Evolutionary conservation across 92 coral and sea anemone genomes (phyloP), one percentile per base, ranked within the genome.

Genomic region (Phenganax stokvisi): DNA sequence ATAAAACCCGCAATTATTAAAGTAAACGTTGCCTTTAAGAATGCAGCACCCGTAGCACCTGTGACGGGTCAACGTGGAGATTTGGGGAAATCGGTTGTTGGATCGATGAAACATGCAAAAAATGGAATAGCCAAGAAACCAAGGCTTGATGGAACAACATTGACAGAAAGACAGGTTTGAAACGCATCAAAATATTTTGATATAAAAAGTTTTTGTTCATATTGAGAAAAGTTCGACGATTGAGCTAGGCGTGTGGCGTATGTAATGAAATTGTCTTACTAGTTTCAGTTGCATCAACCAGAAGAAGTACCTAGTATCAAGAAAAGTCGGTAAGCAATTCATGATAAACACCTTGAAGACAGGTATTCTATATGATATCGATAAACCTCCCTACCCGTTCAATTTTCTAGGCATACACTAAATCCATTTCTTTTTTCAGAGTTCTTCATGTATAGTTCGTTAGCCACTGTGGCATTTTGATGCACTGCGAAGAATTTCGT

Each of bases 241-340:
- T 37, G 47, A 37, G 47, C 47, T 37, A 37, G 47, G 47, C 47
- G 47, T 37, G 65, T 13, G 47, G 47, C 47, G 47, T 37, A 7
- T 13, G 3, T 59, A 13, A 59, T 13, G 2, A 59, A 0, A 59
- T 59, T 59, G 2, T 54, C 3, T 74, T 17, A 54, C 5, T 77
- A 77, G 81, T 77, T 77, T 62, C 71, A 77, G 70, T 27, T 12
- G 1, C 71, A 25, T 12, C 81, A 28, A 62, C n/a, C 72, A 20
- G 71, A 63, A 62, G 83, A 79, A 15, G 83, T 79, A 9, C 83
- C 83, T 62, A 79, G 83, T 73, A 79, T 79, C 16, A 79, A 79
- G 27, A 79, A 64, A 51, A 79, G 53, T 30, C 53, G 62, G 83
- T 79, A 79, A 58, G 72, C 28, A 10, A 8, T 7, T 61, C 47